phyloP scores from a whole-genome alignment of 2,888 invertebrate species.

The Drosophila niveifrons region DNA sequence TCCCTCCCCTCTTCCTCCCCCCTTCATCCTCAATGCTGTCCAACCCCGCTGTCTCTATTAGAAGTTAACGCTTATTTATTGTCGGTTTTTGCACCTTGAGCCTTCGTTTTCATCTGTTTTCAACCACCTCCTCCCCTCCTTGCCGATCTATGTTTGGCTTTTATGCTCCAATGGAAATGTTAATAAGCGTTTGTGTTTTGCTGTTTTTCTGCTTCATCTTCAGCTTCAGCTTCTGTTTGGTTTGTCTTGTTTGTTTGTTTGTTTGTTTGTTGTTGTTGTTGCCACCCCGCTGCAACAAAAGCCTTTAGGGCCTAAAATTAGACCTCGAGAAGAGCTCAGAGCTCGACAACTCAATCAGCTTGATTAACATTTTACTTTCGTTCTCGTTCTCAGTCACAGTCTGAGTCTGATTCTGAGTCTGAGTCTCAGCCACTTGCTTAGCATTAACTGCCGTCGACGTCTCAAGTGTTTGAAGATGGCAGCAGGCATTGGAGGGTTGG shows the following conservation, averaged over 20 bases:
- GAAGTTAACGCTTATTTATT: slow-evolving; percentile 81
- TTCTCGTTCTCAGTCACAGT: slow-evolving; percentile 9
- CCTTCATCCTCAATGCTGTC: too few relatives aligned
- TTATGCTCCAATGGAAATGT: slow-evolving; percentile 74
- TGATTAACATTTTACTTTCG: slow-evolving; percentile 79
- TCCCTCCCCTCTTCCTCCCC: too few relatives aligned
- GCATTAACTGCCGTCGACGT: slow-evolving; percentile 74
- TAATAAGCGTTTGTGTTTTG: slow-evolving; percentile 69
- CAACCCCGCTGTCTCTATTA: slow-evolving; percentile 59
- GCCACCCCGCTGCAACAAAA: slow-evolving; percentile 33
- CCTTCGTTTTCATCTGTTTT: slow-evolving; percentile 58
- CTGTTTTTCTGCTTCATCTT: slow-evolving; percentile 29
- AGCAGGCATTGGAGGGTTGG: not conserved
- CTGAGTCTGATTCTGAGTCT: slow-evolving; percentile 9
- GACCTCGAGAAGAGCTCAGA: slow-evolving; percentile 56
- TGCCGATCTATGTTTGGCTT: slow-evolving; percentile 61
- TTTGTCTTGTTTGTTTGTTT: slow-evolving; percentile 14
- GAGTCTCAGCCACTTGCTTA: slow-evolving; percentile 62
- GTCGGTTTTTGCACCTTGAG: slow-evolving; percentile 77
- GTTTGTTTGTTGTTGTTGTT: slow-evolving; percentile 33
- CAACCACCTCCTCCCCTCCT: not conserved
- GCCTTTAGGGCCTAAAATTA: slow-evolving; percentile 78
- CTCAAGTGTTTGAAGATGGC: slow-evolving; percentile 66
- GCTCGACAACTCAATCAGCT: slow-evolving; percentile 79
- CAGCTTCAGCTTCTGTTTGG: too few relatives aligned